Evolutionary conservation across 2,888 invertebrate species (phyloP).

Genomic region (Melanophora roralis): DNA sequence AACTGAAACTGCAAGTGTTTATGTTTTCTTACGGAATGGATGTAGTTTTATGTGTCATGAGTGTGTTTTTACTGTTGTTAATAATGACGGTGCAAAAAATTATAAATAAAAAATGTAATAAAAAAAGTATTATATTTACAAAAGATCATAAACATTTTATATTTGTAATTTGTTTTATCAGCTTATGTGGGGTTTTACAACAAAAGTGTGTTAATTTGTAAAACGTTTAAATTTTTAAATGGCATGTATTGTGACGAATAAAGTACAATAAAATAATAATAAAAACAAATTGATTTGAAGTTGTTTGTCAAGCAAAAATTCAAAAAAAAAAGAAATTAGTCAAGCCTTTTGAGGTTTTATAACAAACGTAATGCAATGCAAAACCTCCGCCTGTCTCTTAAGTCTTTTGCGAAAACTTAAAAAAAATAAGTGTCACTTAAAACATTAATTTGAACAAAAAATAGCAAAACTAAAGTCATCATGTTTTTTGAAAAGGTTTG

Average conservation of each 20-base stretch:
- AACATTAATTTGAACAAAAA: too few relatives aligned
- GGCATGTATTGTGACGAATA: background rate
- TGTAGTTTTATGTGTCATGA: constrained; percentile 39
- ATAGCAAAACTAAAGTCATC: too few relatives aligned
- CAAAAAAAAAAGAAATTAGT: background rate
- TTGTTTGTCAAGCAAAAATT: background rate
- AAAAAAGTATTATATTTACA: background rate
- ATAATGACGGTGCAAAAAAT: constrained; percentile 33
- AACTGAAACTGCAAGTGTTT: too few relatives aligned
- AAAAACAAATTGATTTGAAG: constrained; percentile 10
- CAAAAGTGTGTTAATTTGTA: background rate
- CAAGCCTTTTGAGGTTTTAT: background rate
- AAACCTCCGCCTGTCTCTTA: constrained; percentile 5
- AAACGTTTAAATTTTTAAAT: background rate
- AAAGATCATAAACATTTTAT: background rate
- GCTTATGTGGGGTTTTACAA: background rate
- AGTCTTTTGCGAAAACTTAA: constrained; percentile 49
- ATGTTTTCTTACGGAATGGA: constrained; percentile 1
- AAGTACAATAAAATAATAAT: too few relatives aligned
- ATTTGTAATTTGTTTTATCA: too few relatives aligned
- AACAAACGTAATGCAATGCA: background rate
- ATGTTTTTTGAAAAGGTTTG: too few relatives aligned
- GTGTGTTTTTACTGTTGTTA: background rate
- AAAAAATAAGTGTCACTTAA: too few relatives aligned
- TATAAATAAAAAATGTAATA: constrained; percentile 25